Evolutionary conservation across 2,888 invertebrate genomes (phyloP), one percentile per base, ranked within the genome.

Genomic region (Lamellibrachia satsuma): DNA sequence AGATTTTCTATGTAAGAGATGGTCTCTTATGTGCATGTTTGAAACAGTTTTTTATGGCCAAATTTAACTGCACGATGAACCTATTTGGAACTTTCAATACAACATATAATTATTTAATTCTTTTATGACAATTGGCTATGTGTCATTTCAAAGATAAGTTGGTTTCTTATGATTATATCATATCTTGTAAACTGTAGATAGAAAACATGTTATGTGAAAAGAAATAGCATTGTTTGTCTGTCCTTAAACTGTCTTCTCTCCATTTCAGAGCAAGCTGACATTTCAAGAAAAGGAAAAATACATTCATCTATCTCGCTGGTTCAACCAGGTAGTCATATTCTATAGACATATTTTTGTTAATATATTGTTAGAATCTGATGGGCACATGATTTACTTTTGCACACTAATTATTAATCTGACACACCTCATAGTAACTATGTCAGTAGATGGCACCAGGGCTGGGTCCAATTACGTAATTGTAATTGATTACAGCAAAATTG

Each of bases 271-370:
- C 75, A 94, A 94, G 27, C 92, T 96, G 93, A 94, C 95, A 92
- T 96, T 95, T 94, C 95, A 94, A 92, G 95, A 96, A 51, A 96
- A 96, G 93, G 95, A 96, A 93, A 95, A 95, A 91, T 95, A 94
- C 91, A 93, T 95, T 92, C 94, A 96, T 94, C 55, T 95, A 52
- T 96, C 95, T 11, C 93, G 96, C 27, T 96, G 96, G 96, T 96
- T 95, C 94, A 93, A 95, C 91, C 95, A 96, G 95, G 96, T 96
- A 94, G n/a, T 15, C 22, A 11, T 22, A 15, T 75, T 22, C 22
- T 75, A n/a, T 15, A 75, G 11, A 57, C 8, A 39, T 39, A 39
- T 39, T 39, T 39, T 39, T 39, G 39, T 39, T 39, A 39, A 39
- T 39, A 39, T 39, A 39, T 39, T 39, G 39, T 39, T 39, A 39